Evolutionary conservation across 2,888 invertebrate species (phyloP), one percentile per base, ranked within the genome.

Genomic region (Malacosoma neustria): DNA sequence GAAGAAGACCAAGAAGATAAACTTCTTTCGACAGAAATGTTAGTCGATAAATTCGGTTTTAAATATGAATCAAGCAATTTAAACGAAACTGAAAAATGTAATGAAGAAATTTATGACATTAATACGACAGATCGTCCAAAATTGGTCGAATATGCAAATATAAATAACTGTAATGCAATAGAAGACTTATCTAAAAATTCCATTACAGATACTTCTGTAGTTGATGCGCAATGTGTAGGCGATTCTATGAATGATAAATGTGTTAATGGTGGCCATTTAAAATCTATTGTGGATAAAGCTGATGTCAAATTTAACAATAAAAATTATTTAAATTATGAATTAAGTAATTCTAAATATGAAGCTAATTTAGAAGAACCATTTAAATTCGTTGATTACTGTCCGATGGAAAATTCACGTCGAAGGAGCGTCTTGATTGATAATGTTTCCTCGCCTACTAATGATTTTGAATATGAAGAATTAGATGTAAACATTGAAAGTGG

Each of bases 21-120:
- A 2, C 54, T 61, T 0, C 45, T 45, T 5, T 64, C 59, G 34
- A 51, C 40, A 13, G 37, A 73, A 11, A 15, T 29, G 3, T 11
- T 7, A 31, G n/a, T 6, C 11, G 12, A 31, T 11, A 12, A 11
- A 31, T 32, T 32, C 3, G 36, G 33, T 33, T 11, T 33, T 3
- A 33, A 14, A 11, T 14, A 32, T 12, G 29, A 32, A 11, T 11
- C 7, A 22, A 11, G 22, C 11, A 31, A 38, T 31, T 30, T 13
- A 4, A 34, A 29, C 12, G 34, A 38, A 38, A 13, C 38, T 3
- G 12, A 14, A 6, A 31, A 30, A 15, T 33, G 13, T 32, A 11
- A 37, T 33, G 13, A 11, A 14, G 11, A 14, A 7, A 30, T 35
- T 14, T 9, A 29, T 35, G n/a, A n/a, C n/a, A n/a, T n/a, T n/a